Evolutionary conservation across 2,113 vertebrate species (phyloP), one percentile per base, ranked within the genome.

Genomic region (Xiphophorus couchianus): DNA sequence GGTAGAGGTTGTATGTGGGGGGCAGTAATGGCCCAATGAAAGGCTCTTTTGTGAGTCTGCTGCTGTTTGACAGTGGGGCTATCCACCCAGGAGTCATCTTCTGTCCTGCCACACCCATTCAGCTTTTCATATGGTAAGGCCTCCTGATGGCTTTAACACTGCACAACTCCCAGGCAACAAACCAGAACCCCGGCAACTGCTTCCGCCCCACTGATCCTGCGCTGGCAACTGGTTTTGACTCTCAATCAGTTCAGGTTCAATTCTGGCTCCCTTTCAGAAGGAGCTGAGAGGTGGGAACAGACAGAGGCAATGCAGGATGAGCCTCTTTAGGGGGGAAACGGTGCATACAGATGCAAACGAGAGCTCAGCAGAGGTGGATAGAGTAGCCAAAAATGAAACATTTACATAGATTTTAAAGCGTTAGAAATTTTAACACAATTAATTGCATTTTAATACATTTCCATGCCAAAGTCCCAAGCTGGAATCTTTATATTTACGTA

Each of bases 91-190:
- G 92, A 88, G 92, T 94, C 94, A 94, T 96, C 94, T 91, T 92
- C 88, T 84, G 88, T 91, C 88, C 88, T 85, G 79, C 90, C 94
- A 92, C 92, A 89, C 91, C 92, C 92, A 92, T 92, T 86, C 87
- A 84, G 80, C 94, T 87, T 96, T 96, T 96, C 95, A 96, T 94
- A 96, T 96, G 96, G 91, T 95, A 96, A 96, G 90, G 80, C 9
- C 74, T 87, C 91, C 92, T 94, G 95, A 96, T 95, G 91, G 90
- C 87, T 93, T 94, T 92, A 93, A 93, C 92, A 93, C 94, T 94
- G 22, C 68, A 35, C 74, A 77, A 79, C 83, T 84, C 84, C 89
- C 74, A 31, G 78, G 84, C 81, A 87, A 88, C 90, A 76, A 75
- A 68, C 70, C 81, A 82, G 68, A 91, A 76, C 87, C 93, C 76